Percentiles rank a stretch among this genome's conserved stretches.
phyloP scores from a whole-genome alignment of 2,888 invertebrate species.

The Amblyteles armatorius region DNA sequence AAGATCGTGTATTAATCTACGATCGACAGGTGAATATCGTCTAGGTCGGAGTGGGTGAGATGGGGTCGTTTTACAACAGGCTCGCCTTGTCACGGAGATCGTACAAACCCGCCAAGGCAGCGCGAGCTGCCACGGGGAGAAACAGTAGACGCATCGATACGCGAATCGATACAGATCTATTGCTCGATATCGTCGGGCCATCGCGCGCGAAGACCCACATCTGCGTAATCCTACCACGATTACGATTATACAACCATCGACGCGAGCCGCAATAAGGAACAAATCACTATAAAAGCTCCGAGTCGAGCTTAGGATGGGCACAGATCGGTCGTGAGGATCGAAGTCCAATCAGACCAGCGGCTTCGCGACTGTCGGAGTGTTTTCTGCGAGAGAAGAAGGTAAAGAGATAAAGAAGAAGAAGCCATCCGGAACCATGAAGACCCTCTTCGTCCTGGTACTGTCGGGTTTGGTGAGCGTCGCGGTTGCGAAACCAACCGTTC shows the following conservation, averaged over 20 bases:
- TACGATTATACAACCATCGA: constrained; percentile 50
- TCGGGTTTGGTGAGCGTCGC: constrained; percentile 38
- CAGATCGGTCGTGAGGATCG: constrained; percentile 56
- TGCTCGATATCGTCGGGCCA: constrained; percentile 28
- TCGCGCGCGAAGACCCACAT: background rate
- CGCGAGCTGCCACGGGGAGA: constrained; percentile 21
- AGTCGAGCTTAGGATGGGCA: constrained; percentile 4
- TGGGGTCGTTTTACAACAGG: constrained; percentile 77
- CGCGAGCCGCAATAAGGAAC: background rate
- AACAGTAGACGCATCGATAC: constrained; percentile 63
- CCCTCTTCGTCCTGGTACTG: constrained; percentile 19
- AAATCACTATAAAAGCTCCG: constrained; percentile 60
- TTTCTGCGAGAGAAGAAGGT: background rate
- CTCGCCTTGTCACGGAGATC: constrained; percentile 75
- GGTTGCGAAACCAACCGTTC: constrained; percentile 53
- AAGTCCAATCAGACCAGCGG: constrained; percentile 10
- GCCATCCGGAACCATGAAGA: constrained; percentile 45
- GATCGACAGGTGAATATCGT: constrained; percentile 10
- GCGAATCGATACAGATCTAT: constrained; percentile 66
- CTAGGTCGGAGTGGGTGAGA: constrained; percentile 10
- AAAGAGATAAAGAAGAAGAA: background rate
- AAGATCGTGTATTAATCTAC: constrained; percentile 9
- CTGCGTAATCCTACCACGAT: background rate
- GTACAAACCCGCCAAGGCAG: constrained; percentile 18
- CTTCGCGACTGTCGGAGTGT: constrained; percentile 5